These are phyloP conservation scores for Coilia nasus DNA, from an alignment of 2,797 vertebrate species.

Conservation along the genomic window DNA sequence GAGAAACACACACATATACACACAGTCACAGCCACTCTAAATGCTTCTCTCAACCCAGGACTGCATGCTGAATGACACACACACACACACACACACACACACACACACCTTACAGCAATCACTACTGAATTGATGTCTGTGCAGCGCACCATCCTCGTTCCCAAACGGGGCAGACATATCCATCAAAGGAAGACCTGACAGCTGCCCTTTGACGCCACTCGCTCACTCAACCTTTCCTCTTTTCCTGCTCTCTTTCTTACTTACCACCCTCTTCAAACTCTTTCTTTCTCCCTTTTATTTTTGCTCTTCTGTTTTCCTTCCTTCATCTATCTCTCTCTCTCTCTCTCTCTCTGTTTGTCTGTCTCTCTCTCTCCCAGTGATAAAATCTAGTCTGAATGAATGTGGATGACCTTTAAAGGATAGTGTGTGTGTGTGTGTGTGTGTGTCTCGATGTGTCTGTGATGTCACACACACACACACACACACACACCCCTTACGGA, in stretches of 20 bases:
- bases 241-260: background rate
- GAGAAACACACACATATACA: too few relatives aligned
- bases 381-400: background rate
- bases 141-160: background rate
- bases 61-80: too few relatives aligned
- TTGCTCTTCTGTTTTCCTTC: slow-evolving; percentile 38
- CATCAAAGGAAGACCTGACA: background rate
- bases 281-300: slow-evolving; percentile 32
- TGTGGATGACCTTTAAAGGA: background rate
- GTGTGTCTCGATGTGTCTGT: background rate
- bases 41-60: too few relatives aligned
- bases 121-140: background rate
- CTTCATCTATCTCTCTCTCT: slow-evolving; percentile 54
- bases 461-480: background rate
- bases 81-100: background rate
- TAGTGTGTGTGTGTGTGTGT: background rate
- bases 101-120: background rate
- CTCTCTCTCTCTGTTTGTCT: background rate
- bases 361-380: background rate
- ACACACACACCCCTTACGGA: slow-evolving; percentile 26
- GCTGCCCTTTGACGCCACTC: background rate
- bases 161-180: background rate
- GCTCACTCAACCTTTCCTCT: background rate
- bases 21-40: too few relatives aligned
- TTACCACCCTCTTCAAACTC: background rate